Evolutionary conservation across 92 coral and sea anemone species (phyloP), one percentile per base, ranked within the genome.

Genomic region (Parazoanthus darwini): DNA sequence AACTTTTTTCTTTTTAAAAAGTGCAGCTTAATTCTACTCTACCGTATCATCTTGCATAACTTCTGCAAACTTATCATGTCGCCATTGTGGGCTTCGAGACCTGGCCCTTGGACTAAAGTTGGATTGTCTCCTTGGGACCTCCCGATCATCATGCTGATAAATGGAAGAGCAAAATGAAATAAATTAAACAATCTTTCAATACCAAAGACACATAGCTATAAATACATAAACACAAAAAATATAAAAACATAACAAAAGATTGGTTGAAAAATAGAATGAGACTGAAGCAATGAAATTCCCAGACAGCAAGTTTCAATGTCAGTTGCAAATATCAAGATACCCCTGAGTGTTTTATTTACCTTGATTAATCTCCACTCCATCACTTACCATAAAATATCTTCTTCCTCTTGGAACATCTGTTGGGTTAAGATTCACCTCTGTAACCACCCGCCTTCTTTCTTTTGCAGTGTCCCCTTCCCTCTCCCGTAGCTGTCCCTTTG

Each of bases 301-400:
- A 54, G 9, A 54, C 33, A 29, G 33, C 33, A 29, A 29, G 33
- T 29, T 29, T 29, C 33, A 29, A 29, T 29, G 33, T 29, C 33
- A 29, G 33, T 29, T 29, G 33, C 33, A 29, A 29, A 29, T 29
- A 29, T 29, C 33, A 29, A 29, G 33, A 29, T 29, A 29, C 33
- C 33, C 33, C 33, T 0, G 33, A 29, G 33, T 29, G 33, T 29
- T 29, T 29, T 29, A 29, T 29, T 29, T 29, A 29, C 33, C 33
- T 29, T 29, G 33, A 29, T 29, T 29, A 29, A 29, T 29, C 58
- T 51, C 16, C 11, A 2, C 58, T 10, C 14, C 58, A 43, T 29
- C 33, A 84, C 87, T 84, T 11, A 84, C 87, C 87, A 84, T 25
- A 35, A 84, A 84, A 33, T 84, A 84, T 43, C 87, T 84, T 35